Conservation (phyloP, 2,888 invertebrate species). For the Eueremaeus valkanovi region DNA sequence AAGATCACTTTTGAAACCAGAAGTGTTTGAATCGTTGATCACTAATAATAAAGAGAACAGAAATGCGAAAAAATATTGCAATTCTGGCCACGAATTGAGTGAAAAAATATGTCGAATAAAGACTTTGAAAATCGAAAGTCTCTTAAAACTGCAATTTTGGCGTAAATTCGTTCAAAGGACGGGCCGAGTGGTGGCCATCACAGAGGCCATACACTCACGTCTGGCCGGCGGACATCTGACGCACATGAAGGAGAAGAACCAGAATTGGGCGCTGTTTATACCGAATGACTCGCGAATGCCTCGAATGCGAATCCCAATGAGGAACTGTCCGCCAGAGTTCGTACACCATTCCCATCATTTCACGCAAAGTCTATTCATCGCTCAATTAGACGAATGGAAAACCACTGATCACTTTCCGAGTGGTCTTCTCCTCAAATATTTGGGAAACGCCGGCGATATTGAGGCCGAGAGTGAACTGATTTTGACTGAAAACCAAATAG, state of each 20-base stretch:
- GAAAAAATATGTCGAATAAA: not conserved
- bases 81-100: not conserved
- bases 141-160: conserved; percentile 45
- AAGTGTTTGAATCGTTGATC: not conserved
- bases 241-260: conserved; percentile 49
- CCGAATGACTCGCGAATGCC: conserved; percentile 93
- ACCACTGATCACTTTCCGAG: conserved; percentile 62
- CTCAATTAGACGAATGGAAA: conserved; percentile 71
- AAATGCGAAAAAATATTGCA: not conserved
- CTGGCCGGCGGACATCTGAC: conserved; percentile 95
- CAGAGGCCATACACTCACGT: conserved; percentile 76
- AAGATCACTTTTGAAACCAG: not conserved
- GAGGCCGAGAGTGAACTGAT: conserved; percentile 93
- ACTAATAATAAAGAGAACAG: not conserved
- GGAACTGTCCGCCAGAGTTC: conserved; percentile 61
- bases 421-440: conserved; percentile 90
- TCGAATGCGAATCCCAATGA: conserved; percentile 87
- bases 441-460: conserved; percentile 89
- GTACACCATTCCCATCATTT: conserved; percentile 65
- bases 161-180: conserved; percentile 51
- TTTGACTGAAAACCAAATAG: conserved; percentile 87
- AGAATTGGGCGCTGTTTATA: conserved; percentile 60
- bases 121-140: conserved; percentile 40
- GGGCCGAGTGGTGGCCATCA: conserved; percentile 73
- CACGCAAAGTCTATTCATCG: conserved; percentile 89